Base-by-base conservation (phyloP, 2,888 invertebrate genomes). In the Pammene aurita region DNA sequence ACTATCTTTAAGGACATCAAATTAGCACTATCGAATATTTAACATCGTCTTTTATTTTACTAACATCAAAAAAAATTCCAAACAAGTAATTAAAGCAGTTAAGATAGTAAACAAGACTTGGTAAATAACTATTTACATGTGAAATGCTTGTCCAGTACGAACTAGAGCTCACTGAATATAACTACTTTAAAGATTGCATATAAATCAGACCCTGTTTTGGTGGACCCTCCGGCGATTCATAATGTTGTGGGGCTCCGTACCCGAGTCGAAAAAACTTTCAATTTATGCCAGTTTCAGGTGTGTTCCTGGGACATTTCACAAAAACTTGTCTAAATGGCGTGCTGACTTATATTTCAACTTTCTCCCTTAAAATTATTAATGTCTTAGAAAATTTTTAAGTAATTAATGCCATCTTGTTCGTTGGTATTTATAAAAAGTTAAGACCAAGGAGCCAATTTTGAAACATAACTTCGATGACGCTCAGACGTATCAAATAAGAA, bases 211-310 rank as follows among this genome's bases (percentile, higher is more conserved):
- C 14, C 50, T 13, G 63, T 58, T 62, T 57, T 44, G 63, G 63
- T 48, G 52, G 35, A 46, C 63, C 63, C 63, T 68, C 35, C 5
- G 57, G 57, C 57, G 50, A 58, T 63, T 52, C 57, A 68, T 63
- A 68, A 58, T 68, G 63, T 38, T 44, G 50, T 57, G 57, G 46
- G 63, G 14, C 57, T 50, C 52, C 14, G 42, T 44, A 42, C 63
- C 62, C 57, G 42, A 44, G 57, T 50, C 35, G 57, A 68, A 63
- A 68, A 68, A 62, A 68, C 57, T 68, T 68, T 68, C 68, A 68
- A 68, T 68, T 67, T 67, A 68, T 68, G 68, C 68, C 68, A 68
- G 50, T 68, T 68, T 63, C 68, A 68, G 68, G 68, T 63, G 63
- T 63, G 63, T 63, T 52, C 50, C 26, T 26, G 1, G 57, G 63